Percentiles rank a stretch among this genome's conserved stretches.
Evolutionary conservation across 2,888 invertebrate genomes (phyloP).

Genomic region (Acanthosepion pharaonis): DNA sequence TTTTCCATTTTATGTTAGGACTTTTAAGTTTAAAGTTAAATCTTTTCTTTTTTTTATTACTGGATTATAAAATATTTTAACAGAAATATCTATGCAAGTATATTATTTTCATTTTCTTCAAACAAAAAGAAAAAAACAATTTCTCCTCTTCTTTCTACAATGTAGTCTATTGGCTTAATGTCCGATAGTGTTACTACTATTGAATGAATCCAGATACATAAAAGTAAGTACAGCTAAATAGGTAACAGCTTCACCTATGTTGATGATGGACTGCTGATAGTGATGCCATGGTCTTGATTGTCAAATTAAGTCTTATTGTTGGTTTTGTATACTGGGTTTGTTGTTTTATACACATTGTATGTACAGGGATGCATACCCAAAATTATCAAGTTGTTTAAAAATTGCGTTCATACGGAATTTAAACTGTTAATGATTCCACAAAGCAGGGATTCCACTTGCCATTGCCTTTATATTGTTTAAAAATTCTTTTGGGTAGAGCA

Average conservation of each 20-base stretch:
- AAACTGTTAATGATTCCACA: conserved; percentile 3
- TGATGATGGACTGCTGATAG: not conserved
- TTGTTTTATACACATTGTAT: not conserved
- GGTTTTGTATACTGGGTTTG: not conserved
- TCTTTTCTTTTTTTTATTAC: not conserved
- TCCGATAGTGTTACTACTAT: not conserved
- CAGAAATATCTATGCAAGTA: not conserved
- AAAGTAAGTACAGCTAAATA: not conserved
- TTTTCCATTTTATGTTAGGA: not conserved
- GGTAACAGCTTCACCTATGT: not conserved
- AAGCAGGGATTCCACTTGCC: not conserved
- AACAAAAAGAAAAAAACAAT: not conserved
- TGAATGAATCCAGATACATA: not conserved
- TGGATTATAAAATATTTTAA: not conserved
- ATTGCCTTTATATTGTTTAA: not conserved
- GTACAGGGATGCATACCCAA: not conserved
- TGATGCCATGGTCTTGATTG: not conserved
- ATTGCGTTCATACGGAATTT: not conserved
- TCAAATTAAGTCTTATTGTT: not conserved
- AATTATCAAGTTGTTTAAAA: not conserved
- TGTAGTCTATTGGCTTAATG: not conserved
- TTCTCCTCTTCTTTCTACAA: not conserved
- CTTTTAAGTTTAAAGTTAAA: not conserved
- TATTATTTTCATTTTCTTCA: not conserved
- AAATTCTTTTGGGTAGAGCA: not conserved